Evolutionary conservation across 2,888 invertebrate genomes (phyloP).

Genomic region (Mechanitis mazaeus): DNA sequence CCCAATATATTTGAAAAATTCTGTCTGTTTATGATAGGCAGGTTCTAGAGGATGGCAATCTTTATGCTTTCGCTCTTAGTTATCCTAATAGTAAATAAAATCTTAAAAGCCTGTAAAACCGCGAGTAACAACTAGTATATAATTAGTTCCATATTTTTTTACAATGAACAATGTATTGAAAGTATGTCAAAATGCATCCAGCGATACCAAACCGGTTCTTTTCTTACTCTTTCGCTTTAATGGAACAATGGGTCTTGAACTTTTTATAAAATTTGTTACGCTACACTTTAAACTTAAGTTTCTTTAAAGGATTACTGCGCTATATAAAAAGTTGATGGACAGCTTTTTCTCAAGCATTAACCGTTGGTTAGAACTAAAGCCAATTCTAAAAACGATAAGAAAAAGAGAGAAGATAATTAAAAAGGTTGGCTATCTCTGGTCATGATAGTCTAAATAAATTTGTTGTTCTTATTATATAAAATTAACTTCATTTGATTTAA

Average conservation of each 20-base stretch:
- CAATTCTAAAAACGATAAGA: neutral
- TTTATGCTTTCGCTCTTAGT: too few relatives aligned
- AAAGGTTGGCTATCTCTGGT: too few relatives aligned
- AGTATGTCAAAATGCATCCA: constrained; percentile 12
- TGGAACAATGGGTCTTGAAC: constrained; percentile 5
- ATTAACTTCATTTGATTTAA: constrained; percentile 6
- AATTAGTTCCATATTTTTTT: too few relatives aligned
- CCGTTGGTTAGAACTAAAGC: neutral
- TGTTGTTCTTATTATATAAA: neutral
- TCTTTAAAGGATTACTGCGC: neutral
- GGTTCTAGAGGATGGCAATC: too few relatives aligned
- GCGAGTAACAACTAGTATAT: too few relatives aligned
- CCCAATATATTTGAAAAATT: too few relatives aligned
- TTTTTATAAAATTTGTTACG: neutral
- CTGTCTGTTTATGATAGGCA: too few relatives aligned
- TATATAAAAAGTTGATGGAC: constrained; percentile 2
- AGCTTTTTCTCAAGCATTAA: neutral
- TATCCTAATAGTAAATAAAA: too few relatives aligned
- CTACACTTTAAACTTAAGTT: constrained; percentile 1
- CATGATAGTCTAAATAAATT: too few relatives aligned
- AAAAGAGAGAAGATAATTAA: too few relatives aligned
- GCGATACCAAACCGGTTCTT: constrained; percentile 20
- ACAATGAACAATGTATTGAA: too few relatives aligned
- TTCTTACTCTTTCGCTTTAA: constrained; percentile 15
- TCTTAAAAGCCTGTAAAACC: too few relatives aligned